Evolutionary conservation across 2,888 invertebrate genomes (phyloP).

Genomic region (Panzeria rudis): DNA sequence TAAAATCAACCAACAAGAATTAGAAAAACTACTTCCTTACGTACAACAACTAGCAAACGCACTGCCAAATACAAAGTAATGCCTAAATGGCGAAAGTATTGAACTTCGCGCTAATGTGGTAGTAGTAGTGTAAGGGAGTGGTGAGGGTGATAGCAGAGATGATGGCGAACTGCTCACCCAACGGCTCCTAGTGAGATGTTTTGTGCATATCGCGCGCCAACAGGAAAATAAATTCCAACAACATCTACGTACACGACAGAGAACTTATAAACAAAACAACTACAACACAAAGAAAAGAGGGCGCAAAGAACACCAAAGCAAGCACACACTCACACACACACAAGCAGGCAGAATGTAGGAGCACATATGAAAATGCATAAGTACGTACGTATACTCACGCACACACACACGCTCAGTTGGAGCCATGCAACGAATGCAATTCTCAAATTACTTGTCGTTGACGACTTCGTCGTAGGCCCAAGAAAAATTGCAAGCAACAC

Average conservation of each 20-base stretch:
- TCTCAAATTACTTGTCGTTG: conserved; percentile 64
- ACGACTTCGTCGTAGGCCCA: conserved; percentile 36
- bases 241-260: conserved; percentile 37
- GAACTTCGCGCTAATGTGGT: conserved; percentile 57
- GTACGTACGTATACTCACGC: background rate
- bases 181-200: conserved; percentile 48
- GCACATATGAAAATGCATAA: conserved; percentile 22
- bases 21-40: conserved; percentile 68
- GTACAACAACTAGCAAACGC: conserved; percentile 49
- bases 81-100: conserved; percentile 55
- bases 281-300: conserved; percentile 25
- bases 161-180: conserved; percentile 12
- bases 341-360: background rate
- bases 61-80: conserved; percentile 55
- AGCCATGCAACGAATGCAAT: conserved; percentile 62
- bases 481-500: conserved; percentile 52
- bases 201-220: conserved; percentile 42
- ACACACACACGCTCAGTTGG: conserved; percentile 3
- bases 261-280: conserved; percentile 38
- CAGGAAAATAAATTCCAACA: conserved; percentile 38
- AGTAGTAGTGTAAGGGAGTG: background rate
- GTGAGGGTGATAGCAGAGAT: background rate
- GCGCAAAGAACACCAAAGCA: conserved; percentile 44
- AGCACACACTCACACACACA: conserved; percentile 8
- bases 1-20: conserved; percentile 67